These are phyloP conservation scores for Abrostola triplasia DNA, from an alignment of 2,888 invertebrate species.

Conservation along the genomic window DNA sequence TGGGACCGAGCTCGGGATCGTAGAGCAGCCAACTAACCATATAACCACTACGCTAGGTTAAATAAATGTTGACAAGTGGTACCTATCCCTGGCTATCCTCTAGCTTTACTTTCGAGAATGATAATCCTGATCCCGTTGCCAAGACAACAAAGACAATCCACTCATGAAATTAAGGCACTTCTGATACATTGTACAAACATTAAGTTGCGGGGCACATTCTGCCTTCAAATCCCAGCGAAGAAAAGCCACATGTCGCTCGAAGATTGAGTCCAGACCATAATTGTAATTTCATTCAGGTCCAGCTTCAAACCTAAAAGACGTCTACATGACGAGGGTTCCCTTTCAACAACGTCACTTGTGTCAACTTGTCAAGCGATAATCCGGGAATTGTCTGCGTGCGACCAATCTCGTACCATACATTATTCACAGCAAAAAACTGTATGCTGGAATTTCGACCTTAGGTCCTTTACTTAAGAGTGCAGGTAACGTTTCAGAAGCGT, in stretches of 20 bases:
- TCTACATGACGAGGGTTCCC: constrained; percentile 50
- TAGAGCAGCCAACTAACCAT: no score
- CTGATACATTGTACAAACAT: background rate
- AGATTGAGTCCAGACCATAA: constrained; percentile 18
- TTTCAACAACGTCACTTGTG: constrained; percentile 43
- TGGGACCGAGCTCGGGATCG: no score
- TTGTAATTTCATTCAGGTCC: constrained; percentile 49
- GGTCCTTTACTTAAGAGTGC: background rate
- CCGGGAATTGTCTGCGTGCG: constrained; percentile 35
- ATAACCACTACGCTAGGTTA: no score
- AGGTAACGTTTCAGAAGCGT: background rate
- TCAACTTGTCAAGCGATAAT: constrained; percentile 53
- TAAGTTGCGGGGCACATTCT: background rate
- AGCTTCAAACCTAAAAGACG: constrained; percentile 36
- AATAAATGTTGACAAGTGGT: no score
- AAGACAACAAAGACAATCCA: background rate
- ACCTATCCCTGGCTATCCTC: no score
- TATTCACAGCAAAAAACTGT: constrained; percentile 15
- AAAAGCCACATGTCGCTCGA: constrained; percentile 5
- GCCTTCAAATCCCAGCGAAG: background rate
- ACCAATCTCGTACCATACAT: constrained; percentile 28
- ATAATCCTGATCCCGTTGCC: no score
- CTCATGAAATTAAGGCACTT: background rate
- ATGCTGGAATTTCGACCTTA: constrained; percentile 22
- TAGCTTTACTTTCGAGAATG: no score